Base-by-base conservation (phyloP, 2,888 invertebrate genomes). In the Chamaedrilus cognettii region DNA sequence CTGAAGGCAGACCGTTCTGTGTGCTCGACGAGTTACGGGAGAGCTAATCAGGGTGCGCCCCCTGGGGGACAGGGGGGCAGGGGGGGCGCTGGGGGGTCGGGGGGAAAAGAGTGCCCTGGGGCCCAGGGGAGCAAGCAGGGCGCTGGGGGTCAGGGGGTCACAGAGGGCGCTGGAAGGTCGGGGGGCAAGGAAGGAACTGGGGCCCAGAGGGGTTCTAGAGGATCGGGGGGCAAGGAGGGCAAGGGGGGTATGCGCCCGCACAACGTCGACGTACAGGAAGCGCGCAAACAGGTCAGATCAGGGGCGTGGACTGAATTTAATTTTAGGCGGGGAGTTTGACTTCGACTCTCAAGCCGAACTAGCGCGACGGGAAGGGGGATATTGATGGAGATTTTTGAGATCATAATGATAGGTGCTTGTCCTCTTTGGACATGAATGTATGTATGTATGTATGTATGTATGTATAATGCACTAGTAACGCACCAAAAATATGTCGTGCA, bases 201-300 rank as follows among this genome's bases (percentile, higher is more conserved):
- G 23, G 4, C 2, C 15, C 3, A 15, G 55, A 26, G 30, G 19
- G 55, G 1, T n/a, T n/a, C n/a, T n/a, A n/a, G n/a, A n/a, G n/a
- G n/a, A n/a, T n/a, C n/a, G n/a, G n/a, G n/a, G n/a, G n/a, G n/a
- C n/a, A n/a, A n/a, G n/a, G n/a, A n/a, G n/a, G n/a, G n/a, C n/a
- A n/a, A n/a, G 42, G 42, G 26, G 19, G 64, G 19, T 3, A n/a
- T 28, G 3, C 30, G 62, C 2, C 30, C 26, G 15, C 42, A 65
- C 58, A 59, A 56, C 26, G 35, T 34, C 1, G 65, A 65, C 60
- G 50, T 65, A 15, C 60, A 33, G 49, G 65, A 65, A n/a, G 65
- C 65, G 15, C 34, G 65, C 19, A 60, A 65, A 50, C 65, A 65
- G 65, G 65, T 65, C 11, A 60, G 26, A 42, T 15, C 11, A 42